Conservation (phyloP, 2,797 vertebrate genomes). For the Yasuhikotakia modesta region DNA sequence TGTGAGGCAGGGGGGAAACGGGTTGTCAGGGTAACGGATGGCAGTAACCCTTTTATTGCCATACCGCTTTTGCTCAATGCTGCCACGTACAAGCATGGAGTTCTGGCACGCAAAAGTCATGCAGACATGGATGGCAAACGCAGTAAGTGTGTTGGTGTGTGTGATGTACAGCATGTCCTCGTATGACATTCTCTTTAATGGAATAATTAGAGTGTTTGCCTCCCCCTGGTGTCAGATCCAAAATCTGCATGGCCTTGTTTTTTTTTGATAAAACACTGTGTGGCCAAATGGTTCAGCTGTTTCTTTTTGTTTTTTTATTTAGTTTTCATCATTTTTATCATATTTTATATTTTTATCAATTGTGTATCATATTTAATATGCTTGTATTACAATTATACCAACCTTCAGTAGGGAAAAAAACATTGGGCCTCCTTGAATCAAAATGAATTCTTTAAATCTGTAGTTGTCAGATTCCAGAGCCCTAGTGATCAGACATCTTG, state of each 20-base stretch:
- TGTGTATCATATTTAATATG: too few relatives aligned
- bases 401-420: too few relatives aligned
- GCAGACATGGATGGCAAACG: slow-evolving; percentile 97
- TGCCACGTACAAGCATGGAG: slow-evolving; percentile 92
- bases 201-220: not conserved
- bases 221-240: not conserved
- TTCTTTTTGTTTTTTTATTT: not conserved
- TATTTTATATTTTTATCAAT: not conserved
- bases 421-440: too few relatives aligned
- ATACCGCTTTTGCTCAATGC: slow-evolving; percentile 90
- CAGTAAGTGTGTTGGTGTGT: slow-evolving; percentile 77
- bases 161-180: too few relatives aligned
- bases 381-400: too few relatives aligned
- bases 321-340: not conserved
- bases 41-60: slow-evolving; percentile 95
- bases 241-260: not conserved
- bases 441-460: too few relatives aligned
- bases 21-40: slow-evolving; percentile 89
- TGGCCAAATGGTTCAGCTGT: not conserved
- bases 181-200: not conserved
- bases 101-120: slow-evolving; percentile 92
- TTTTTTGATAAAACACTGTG: not conserved
- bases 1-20: slow-evolving; percentile 89
- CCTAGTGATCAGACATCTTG: too few relatives aligned
- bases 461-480: too few relatives aligned